Conservation (phyloP, 2,888 invertebrate species). For the Mimumesa dahlbomi region DNA sequence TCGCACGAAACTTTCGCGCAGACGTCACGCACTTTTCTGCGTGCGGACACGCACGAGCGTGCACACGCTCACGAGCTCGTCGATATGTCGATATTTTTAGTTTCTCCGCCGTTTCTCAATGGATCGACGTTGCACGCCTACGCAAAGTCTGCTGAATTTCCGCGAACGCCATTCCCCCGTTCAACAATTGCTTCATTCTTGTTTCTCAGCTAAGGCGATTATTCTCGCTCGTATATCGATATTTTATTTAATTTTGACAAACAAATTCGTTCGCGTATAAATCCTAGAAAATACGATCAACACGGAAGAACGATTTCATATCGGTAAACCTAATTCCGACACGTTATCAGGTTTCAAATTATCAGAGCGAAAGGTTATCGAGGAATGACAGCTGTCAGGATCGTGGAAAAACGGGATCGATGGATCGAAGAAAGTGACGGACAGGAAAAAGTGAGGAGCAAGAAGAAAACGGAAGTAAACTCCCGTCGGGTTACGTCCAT, state of each 20-base stretch:
- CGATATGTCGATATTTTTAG: conserved; percentile 50
- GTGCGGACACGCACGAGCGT: conserved; percentile 25
- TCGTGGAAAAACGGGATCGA: too few species aligned
- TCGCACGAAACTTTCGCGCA: conserved; percentile 37
- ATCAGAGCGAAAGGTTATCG: too few species aligned
- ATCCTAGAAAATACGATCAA: too few species aligned
- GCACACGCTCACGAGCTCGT: conserved; percentile 19
- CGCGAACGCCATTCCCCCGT: neutral
- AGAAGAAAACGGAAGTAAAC: conserved; percentile 32
- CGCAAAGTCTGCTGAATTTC: neutral
- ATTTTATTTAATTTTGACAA: too few species aligned
- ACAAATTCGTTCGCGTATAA: too few species aligned
- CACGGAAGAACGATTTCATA: too few species aligned
- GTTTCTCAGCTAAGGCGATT: too few species aligned
- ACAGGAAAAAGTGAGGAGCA: neutral
- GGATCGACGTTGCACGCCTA: conserved; percentile 10
- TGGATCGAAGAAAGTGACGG: neutral
- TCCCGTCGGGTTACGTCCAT: conserved; percentile 19
- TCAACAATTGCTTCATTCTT: neutral
- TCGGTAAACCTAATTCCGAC: too few species aligned
- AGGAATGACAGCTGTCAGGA: too few species aligned
- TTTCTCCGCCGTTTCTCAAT: conserved; percentile 33
- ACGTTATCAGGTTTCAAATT: too few species aligned
- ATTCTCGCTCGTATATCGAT: too few species aligned
- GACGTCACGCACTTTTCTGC: conserved; percentile 41